phyloP scores from a whole-genome alignment of 2,797 vertebrate species.

The Chiropotes sagulatus region DNA sequence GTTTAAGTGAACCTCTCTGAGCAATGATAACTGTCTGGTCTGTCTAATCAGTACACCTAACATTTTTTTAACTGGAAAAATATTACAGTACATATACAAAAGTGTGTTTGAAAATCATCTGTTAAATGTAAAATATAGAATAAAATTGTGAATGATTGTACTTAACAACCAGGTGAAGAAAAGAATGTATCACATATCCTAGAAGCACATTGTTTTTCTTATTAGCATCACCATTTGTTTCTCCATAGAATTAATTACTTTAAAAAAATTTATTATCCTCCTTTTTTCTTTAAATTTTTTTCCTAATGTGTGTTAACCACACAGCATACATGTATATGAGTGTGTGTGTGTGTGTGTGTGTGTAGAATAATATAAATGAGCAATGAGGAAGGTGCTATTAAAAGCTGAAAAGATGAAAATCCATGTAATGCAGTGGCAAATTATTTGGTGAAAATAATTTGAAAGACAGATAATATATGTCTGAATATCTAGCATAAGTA shows the following conservation, averaged over 20 bases:
- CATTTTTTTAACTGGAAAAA: neutral
- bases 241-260: neutral
- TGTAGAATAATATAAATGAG: neutral
- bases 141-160: neutral
- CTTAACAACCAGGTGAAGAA: neutral
- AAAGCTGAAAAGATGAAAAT: neutral
- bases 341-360: neutral
- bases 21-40: neutral
- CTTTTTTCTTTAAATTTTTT: neutral
- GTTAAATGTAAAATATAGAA: neutral
- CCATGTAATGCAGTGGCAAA: neutral
- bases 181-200: neutral
- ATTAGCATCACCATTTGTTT: neutral
- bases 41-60: neutral
- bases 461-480: neutral
- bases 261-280: rapidly evolving
- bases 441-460: neutral
- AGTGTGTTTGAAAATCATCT: neutral
- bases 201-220: neutral
- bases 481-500: neutral
- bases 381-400: neutral
- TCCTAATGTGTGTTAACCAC: neutral
- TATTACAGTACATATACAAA: neutral
- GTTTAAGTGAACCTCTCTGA: neutral
- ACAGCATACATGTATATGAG: rapidly evolving